Base-by-base conservation (phyloP, 2,888 invertebrate genomes). In the Steinernema hermaphroditum region DNA sequence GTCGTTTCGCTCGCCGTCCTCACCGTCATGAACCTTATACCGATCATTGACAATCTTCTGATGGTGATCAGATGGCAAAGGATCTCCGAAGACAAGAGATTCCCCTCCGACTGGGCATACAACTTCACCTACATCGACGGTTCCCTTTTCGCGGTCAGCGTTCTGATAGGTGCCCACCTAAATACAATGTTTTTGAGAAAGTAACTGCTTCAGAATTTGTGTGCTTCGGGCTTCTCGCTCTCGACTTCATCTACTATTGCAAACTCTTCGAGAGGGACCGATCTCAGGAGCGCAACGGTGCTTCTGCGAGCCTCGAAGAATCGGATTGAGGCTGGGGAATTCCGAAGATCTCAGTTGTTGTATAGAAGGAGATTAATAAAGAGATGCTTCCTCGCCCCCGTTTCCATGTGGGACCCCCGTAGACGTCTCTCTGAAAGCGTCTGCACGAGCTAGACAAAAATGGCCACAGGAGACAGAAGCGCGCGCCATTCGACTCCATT, bases 21-120 rank as follows among this genome's bases (percentile, higher is more conserved):
- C 14, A 29, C 73, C 16, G 70, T 75, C n/a, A 68, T 75, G 69
- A 76, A 75, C 54, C 46, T 75, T 19, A 62, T 73, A 37, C 70
- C 74, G 14, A 37, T 72, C 24, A 24, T 68, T 32, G 75, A 75
- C 71, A 32, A 69, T 41, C 32, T 69, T 34, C 32, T 72, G 22
- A 69, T 69, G 72, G 41, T 44, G 1, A 49, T 43, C 22, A 43
- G 69, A 32, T 72, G 72, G 72, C 9, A 62, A 9, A 16, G 32
- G 8, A 62, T 62, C 12, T 12, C 62, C 32, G 27, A 29, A 29
- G 62, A 62, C 32, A 62, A 29, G 2, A 2, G 62, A 16, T 62
- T 62, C 27, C 62, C 62, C 14, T 29, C n/a, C n/a, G n/a, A n/a
- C n/a, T 62, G 62, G 62, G 62, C 62, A 16, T 2, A 12, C 62